Evolutionary conservation across 2,113 vertebrate species (phyloP), one percentile per base, ranked within the genome.

Genomic region (Percopsis transmontana): DNA sequence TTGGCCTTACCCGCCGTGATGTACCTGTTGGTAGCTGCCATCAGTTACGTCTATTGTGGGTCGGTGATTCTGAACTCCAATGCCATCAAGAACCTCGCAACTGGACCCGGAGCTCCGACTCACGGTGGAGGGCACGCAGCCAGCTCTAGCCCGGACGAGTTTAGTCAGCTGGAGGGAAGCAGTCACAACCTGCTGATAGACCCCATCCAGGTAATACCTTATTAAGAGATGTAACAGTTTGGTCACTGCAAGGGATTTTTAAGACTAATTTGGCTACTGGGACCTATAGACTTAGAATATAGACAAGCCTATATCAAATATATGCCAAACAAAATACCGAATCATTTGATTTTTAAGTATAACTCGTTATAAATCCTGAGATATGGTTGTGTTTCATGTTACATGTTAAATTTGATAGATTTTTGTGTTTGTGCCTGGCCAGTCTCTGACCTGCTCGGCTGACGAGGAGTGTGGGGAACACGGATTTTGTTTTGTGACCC

Each of bases 381-480:
- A 33, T 33, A 33, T 7, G 27, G 27, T 33, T 33, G 27, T 33
- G 27, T 5, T 33, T 33, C 2, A 5, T 33, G 27, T 33, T 33
- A 7, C 8, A 2, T 45, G 42, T 45, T 48, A 15, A 44, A 11
- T 33, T 38, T 9, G 47, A 12, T 16, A 7, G 6, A n/a, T 18
- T 1, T 13, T 56, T 2, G 2, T 8, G 16, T 33, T 33, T 44
- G 20, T 66, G 42, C 51, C 19, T 23, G 13, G 8, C 15, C 24
- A 94, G 92, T 81, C 89, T 1, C 87, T 87, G 12, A 81, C 75
- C 0, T 95, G 94, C 57, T 19, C 77, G 0, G 89, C 87, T 40
- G 94, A 96, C 23, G 91, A 92, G 67, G 91, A 95, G 71, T 95
- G 94, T 54, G 75, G 85, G 1, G 33, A 83, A 0, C 92, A 92